phyloP scores from a whole-genome alignment of 2,888 invertebrate species.

The Teleiodes luculella region DNA sequence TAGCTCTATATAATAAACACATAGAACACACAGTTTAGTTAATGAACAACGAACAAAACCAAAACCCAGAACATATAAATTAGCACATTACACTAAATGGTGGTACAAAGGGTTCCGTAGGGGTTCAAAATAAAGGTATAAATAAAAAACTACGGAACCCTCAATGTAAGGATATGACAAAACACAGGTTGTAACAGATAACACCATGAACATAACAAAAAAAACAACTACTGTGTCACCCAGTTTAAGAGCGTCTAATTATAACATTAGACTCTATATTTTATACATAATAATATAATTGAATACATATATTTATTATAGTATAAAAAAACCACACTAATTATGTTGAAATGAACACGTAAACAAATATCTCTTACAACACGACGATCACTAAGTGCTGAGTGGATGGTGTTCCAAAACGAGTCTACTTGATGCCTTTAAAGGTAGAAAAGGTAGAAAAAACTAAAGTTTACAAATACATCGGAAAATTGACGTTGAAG shows the following conservation, averaged over 20 bases:
- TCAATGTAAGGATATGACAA: constrained; percentile 31
- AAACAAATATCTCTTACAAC: constrained; percentile 72
- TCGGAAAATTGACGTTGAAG: no score
- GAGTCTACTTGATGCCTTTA: constrained; percentile 54
- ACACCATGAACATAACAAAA: background rate
- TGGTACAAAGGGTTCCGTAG: constrained; percentile 69
- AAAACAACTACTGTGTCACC: constrained; percentile 8
- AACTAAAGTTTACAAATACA: background rate
- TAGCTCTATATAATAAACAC: constrained; percentile 73
- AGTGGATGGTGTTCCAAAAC: constrained; percentile 63
- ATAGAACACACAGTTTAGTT: constrained; percentile 77
- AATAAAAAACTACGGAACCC: constrained; percentile 56
- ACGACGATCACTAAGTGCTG: constrained; percentile 78
- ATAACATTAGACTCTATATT: constrained; percentile 41
- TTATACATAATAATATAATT: constrained; percentile 53
- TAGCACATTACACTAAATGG: constrained; percentile 77
- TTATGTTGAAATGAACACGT: constrained; percentile 73
- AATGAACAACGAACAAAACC: constrained; percentile 77
- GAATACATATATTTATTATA: background rate
- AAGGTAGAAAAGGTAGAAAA: background rate
- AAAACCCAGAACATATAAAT: constrained; percentile 75
- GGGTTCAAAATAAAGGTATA: constrained; percentile 15
- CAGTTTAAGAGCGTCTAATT: constrained; percentile 11
- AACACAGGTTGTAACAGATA: background rate
- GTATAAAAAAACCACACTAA: constrained; percentile 62